These are phyloP conservation scores for Chanos chanos DNA, from an alignment of 2,797 vertebrate genomes.

Conservation along the genomic window DNA sequence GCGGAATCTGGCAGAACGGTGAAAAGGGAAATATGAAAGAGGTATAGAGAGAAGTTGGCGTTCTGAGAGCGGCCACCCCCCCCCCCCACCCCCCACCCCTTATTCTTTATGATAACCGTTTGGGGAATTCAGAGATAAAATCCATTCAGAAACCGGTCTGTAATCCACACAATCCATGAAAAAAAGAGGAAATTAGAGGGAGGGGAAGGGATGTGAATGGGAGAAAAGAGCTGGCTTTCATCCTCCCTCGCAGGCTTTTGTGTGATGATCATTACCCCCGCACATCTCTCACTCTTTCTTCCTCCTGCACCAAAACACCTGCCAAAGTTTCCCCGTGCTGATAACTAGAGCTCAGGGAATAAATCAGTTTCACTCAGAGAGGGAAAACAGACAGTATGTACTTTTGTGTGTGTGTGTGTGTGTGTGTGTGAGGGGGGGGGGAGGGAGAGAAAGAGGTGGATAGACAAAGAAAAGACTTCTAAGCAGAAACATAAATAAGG, in stretches of 20 bases:
- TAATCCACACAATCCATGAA: constrained; percentile 41
- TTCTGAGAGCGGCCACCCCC: constrained; percentile 49
- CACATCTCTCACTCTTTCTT: constrained; percentile 29
- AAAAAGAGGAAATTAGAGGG: constrained; percentile 41
- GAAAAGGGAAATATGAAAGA: constrained; percentile 32
- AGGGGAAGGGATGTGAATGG: constrained; percentile 32
- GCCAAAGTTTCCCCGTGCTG: constrained; percentile 30
- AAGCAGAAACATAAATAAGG: constrained; percentile 11
- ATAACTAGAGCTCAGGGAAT: constrained; percentile 36
- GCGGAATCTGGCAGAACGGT: no score
- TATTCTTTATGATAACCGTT: constrained; percentile 61
- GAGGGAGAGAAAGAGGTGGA: constrained; percentile 7
- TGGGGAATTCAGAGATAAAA: constrained; percentile 59
- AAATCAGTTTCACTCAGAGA: constrained; percentile 40
- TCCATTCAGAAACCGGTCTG: constrained; percentile 51
- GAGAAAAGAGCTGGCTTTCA: constrained; percentile 48
- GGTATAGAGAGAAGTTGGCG: constrained; percentile 33
- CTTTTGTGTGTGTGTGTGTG: no score
- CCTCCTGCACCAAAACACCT: constrained; percentile 30
- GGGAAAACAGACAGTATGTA: constrained; percentile 24
- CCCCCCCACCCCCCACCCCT: constrained; percentile 52
- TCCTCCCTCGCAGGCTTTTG: constrained; percentile 46
- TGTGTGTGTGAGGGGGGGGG: no score
- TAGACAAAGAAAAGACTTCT: constrained; percentile 13
- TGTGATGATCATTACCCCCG: constrained; percentile 51